Percentiles rank a stretch among this genome's conserved stretches.
Conservation (phyloP, 2,888 invertebrate genomes). For the Phania funesta region DNA sequence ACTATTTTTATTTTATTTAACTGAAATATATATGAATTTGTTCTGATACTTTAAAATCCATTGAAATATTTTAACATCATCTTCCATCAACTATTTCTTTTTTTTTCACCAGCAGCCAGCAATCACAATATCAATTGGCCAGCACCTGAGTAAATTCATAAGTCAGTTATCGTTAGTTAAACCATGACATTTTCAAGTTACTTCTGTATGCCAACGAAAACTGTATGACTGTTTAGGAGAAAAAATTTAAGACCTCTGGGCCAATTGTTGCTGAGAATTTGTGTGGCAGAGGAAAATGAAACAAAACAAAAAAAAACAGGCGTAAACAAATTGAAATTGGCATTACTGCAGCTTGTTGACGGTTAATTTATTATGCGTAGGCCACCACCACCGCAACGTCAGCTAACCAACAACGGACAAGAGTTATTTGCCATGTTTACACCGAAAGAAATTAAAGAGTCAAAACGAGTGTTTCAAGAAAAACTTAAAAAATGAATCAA, state of each 20-base stretch:
- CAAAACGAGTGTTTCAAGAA: background rate
- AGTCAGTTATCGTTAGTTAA: slow-evolving; percentile 68
- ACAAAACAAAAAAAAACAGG: slow-evolving; percentile 62
- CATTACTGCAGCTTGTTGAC: slow-evolving; percentile 78
- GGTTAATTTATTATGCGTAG: slow-evolving; percentile 76
- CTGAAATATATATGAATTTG: too few species aligned
- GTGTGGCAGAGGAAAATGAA: slow-evolving; percentile 20
- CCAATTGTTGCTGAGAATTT: slow-evolving; percentile 1
- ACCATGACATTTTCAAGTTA: slow-evolving; percentile 66
- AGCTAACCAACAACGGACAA: slow-evolving; percentile 26
- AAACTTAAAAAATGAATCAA: too few species aligned
- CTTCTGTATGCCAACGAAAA: slow-evolving; percentile 58
- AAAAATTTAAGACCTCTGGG: slow-evolving; percentile 59
- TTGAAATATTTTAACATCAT: too few species aligned
- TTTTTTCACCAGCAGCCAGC: slow-evolving; percentile 14
- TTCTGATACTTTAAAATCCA: background rate
- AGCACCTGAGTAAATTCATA: slow-evolving; percentile 68
- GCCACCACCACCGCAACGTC: slow-evolving; percentile 63
- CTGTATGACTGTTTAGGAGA: slow-evolving; percentile 13
- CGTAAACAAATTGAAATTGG: slow-evolving; percentile 76
- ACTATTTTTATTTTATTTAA: too few species aligned
- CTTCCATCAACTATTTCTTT: background rate
- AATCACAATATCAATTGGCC: slow-evolving; percentile 62
- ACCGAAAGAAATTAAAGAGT: slow-evolving; percentile 10
- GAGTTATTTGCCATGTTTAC: slow-evolving; percentile 45